Evolutionary conservation across 2,113 vertebrate species (phyloP).

Genomic region (Clarias magur): DNA sequence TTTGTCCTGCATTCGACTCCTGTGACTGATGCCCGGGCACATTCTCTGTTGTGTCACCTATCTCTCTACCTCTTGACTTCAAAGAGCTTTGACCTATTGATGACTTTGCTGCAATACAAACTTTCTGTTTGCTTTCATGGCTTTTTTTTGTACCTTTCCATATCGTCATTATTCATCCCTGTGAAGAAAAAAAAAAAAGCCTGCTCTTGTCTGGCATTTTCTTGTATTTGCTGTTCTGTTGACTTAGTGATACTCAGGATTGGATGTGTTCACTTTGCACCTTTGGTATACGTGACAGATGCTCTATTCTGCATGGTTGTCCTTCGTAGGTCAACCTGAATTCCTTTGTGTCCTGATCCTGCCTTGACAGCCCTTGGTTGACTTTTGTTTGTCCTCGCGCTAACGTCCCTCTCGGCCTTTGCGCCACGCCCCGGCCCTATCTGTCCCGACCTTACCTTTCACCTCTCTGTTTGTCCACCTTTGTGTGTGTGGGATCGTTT

Average conservation of each 20-base stretch:
- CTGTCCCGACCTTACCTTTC: constrained; percentile 68
- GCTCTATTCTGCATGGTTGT: constrained; percentile 57
- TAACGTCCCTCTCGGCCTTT: constrained; percentile 60
- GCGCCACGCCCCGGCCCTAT: constrained; percentile 62
- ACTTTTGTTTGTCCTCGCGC: constrained; percentile 66
- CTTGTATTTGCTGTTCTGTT: constrained; percentile 71
- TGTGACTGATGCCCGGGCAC: constrained; percentile 10
- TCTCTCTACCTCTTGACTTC: constrained; percentile 46
- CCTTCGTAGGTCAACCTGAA: constrained; percentile 55
- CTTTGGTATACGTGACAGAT: constrained; percentile 71
- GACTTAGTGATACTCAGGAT: constrained; percentile 77
- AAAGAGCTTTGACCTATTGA: constrained; percentile 73
- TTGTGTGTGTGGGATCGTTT: constrained; percentile 67
- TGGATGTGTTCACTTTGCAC: constrained; percentile 68
- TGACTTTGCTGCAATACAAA: constrained; percentile 73
- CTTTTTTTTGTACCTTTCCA: constrained; percentile 68
- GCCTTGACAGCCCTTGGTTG: constrained; percentile 60
- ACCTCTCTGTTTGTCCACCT: constrained; percentile 66
- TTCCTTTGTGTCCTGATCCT: constrained; percentile 64
- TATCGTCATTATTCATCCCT: constrained; percentile 68
- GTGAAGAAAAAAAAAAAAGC: constrained; percentile 73
- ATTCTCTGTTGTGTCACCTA: constrained; percentile 31
- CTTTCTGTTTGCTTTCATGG: constrained; percentile 61
- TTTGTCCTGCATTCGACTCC: background rate
- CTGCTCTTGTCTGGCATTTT: constrained; percentile 56